Conservation (phyloP, 2,888 invertebrate genomes). For the Polylopha cassiicola region DNA sequence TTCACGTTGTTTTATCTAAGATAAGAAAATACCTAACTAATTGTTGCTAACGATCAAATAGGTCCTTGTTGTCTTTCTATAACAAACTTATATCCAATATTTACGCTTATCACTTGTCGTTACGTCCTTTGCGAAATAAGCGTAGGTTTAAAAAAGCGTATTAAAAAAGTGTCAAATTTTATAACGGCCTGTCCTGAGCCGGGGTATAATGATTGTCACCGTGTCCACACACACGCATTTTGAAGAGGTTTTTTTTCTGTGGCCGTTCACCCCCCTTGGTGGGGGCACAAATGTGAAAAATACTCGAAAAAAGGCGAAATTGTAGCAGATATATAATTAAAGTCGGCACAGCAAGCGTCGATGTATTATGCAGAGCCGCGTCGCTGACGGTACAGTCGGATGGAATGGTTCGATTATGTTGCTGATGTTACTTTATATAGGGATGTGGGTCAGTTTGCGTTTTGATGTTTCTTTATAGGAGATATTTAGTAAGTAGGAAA, state of each 20-base stretch:
- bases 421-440: no score
- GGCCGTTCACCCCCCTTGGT: constrained; percentile 57
- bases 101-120: no score
- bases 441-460: no score
- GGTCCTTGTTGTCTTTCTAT: no score
- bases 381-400: constrained; percentile 46
- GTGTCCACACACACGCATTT: constrained; percentile 51
- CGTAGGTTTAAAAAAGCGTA: no score
- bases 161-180: constrained; percentile 15
- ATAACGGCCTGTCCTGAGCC: constrained; percentile 24
- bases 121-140: no score
- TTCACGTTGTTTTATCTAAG: no score
- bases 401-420: constrained; percentile 22
- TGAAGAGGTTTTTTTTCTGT: constrained; percentile 56
- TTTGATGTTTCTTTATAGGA: no score
- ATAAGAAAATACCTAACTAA: no score
- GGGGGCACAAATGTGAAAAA: constrained; percentile 75
- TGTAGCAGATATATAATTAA: constrained; percentile 78
- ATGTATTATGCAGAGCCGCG: constrained; percentile 73
- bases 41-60: no score
- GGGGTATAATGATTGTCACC: constrained; percentile 30
- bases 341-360: constrained; percentile 69
- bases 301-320: constrained; percentile 78
- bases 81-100: no score
- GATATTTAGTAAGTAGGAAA: no score